A percentile compares a stretch with the other conserved stretches of the same genome.
phyloP scores from a whole-genome alignment of 2,888 invertebrate species.

The Augochlorella aurata region DNA sequence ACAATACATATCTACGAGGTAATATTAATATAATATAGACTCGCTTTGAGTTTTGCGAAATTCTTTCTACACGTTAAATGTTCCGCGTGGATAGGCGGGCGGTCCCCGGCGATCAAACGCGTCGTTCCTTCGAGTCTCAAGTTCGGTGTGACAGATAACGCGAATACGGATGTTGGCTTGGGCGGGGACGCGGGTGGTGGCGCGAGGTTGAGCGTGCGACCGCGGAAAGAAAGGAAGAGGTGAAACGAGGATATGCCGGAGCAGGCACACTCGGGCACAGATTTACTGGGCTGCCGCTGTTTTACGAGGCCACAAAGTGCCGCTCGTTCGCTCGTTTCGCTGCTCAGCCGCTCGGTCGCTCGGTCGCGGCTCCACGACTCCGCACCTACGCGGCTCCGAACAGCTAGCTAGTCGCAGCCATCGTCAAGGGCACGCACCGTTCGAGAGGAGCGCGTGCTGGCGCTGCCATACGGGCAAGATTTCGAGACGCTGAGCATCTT shows the following conservation, averaged over 20 bases:
- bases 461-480: not conserved
- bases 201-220: constrained; percentile 32
- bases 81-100: not conserved
- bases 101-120: not conserved
- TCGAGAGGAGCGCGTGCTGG: constrained; percentile 24
- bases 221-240: constrained; percentile 51
- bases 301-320: constrained; percentile 81
- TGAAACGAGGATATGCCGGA: constrained; percentile 76
- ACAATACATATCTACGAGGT: too few species aligned
- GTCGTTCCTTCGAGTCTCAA: not conserved
- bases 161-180: constrained; percentile 11
- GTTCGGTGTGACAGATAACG: constrained; percentile 24
- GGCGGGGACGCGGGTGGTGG: constrained; percentile 12
- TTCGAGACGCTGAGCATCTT: not conserved
- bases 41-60: too few species aligned
- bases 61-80: too few species aligned
- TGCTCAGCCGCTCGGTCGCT: not conserved
- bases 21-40: too few species aligned
- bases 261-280: constrained; percentile 77
- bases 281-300: constrained; percentile 80
- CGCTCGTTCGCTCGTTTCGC: constrained; percentile 66
- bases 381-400: constrained; percentile 46
- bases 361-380: not conserved
- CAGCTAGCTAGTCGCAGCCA: not conserved
- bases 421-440: constrained; percentile 41